These are phyloP conservation scores for Aproaerema taeniolella DNA, from an alignment of 2,888 invertebrate species.

Conservation along the genomic window DNA sequence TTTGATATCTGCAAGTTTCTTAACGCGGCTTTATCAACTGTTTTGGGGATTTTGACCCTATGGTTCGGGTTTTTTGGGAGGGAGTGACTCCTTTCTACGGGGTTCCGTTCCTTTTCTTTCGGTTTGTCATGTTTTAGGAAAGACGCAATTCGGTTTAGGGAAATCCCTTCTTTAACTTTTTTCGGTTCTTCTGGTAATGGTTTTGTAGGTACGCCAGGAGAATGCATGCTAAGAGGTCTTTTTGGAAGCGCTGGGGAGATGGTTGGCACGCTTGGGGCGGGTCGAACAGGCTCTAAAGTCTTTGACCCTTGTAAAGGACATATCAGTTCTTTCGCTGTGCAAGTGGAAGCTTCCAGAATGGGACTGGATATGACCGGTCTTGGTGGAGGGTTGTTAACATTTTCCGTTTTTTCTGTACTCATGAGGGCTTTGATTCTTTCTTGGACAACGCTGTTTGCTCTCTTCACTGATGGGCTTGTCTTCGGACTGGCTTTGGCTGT, in stretches of 20 bases:
- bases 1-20: slow-evolving; percentile 89
- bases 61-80: slow-evolving; percentile 77
- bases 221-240: slow-evolving; percentile 73
- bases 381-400: slow-evolving; percentile 78
- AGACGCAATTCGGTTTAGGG: slow-evolving; percentile 85
- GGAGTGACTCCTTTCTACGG: slow-evolving; percentile 74
- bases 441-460: slow-evolving; percentile 59
- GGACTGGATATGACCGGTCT: slow-evolving; percentile 90
- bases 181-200: slow-evolving; percentile 71
- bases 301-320: slow-evolving; percentile 79
- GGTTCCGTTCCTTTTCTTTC: slow-evolving; percentile 68
- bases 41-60: slow-evolving; percentile 80
- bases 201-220: slow-evolving; percentile 52
- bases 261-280: slow-evolving; percentile 75
- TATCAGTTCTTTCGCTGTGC: slow-evolving; percentile 84
- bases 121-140: slow-evolving; percentile 81
- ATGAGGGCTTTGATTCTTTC: slow-evolving; percentile 66
- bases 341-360: slow-evolving; percentile 88
- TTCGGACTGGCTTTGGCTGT: slow-evolving; percentile 49
- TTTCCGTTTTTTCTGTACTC: slow-evolving; percentile 58
- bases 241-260: slow-evolving; percentile 55
- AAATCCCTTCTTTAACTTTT: slow-evolving; percentile 77
- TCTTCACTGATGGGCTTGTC: slow-evolving; percentile 55
- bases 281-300: slow-evolving; percentile 77
- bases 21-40: slow-evolving; percentile 83